phyloP scores from a whole-genome alignment of 2,113 vertebrate species.

The Salvator merianae region DNA sequence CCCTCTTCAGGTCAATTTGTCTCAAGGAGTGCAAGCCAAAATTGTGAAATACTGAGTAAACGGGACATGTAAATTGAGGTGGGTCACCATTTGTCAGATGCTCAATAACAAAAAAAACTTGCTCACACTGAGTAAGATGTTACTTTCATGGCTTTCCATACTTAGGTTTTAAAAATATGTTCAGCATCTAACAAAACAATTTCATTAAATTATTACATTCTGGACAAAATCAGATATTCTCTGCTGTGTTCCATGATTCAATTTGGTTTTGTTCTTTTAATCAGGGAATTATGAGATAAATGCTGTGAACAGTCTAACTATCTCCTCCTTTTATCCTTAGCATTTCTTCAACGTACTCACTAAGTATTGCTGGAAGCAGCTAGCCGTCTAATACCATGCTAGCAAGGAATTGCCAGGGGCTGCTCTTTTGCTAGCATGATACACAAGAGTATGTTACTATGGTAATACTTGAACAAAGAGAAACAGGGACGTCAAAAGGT shows the following conservation, averaged over 20 bases:
- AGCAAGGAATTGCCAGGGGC: neutral
- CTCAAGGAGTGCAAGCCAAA: too few relatives aligned
- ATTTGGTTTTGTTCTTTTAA: neutral
- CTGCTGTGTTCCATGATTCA: neutral
- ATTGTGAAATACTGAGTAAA: too few relatives aligned
- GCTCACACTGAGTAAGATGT: neutral
- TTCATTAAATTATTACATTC: neutral
- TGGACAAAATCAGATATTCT: neutral
- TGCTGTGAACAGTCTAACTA: neutral
- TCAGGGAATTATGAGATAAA: neutral
- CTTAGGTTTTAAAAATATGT: neutral
- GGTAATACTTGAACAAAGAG: slow-evolving; percentile 21
- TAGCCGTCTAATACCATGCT: neutral
- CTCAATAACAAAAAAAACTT: too few relatives aligned
- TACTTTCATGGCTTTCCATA: neutral
- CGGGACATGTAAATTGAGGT: too few relatives aligned
- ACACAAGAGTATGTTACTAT: slow-evolving; percentile 6
- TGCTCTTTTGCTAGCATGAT: neutral
- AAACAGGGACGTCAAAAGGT: neutral
- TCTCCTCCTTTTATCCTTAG: neutral
- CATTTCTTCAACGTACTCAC: neutral
- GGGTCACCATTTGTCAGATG: too few relatives aligned
- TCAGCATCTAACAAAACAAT: neutral
- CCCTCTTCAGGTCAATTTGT: too few relatives aligned
- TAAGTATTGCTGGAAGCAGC: neutral